These are phyloP conservation scores for Calcarius lapponicus DNA, from an alignment of 2,797 vertebrate genomes.

Conservation along the genomic window DNA sequence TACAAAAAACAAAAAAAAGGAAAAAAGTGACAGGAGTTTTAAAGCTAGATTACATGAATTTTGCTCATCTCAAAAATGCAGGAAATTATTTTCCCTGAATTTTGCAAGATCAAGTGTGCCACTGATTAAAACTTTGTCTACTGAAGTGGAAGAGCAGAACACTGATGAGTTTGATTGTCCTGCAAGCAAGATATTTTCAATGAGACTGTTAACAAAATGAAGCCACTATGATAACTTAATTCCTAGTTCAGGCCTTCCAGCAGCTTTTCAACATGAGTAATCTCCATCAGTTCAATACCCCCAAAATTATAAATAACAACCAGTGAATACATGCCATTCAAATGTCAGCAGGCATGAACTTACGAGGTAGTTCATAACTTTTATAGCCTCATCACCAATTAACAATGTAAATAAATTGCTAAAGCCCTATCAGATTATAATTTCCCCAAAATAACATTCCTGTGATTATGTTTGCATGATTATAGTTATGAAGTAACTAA, in stretches of 20 bases:
- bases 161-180: conserved; percentile 72
- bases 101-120: conserved; percentile 58
- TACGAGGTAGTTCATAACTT: not conserved
- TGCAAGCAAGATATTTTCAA: conserved; percentile 65
- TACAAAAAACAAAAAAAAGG: not conserved
- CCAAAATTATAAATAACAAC: conserved; percentile 47
- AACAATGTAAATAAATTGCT: conserved; percentile 38
- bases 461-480: conserved; percentile 17
- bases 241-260: conserved; percentile 64
- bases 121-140: conserved; percentile 68
- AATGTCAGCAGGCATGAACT: conserved; percentile 27
- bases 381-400: conserved; percentile 8
- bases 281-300: conserved; percentile 55
- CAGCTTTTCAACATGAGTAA: conserved; percentile 61
- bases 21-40: conserved; percentile 19
- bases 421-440: not conserved
- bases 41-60: conserved; percentile 57
- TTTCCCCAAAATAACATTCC: not conserved
- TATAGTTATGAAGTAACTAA: conserved; percentile 14
- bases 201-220: conserved; percentile 64
- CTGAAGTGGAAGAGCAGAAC: conserved; percentile 65
- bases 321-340: conserved; percentile 35
- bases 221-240: conserved; percentile 65
- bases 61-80: conserved; percentile 50
- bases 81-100: conserved; percentile 69